Conservation (phyloP, 1,140 invertebrate species). For the Caerostris darwini region DNA sequence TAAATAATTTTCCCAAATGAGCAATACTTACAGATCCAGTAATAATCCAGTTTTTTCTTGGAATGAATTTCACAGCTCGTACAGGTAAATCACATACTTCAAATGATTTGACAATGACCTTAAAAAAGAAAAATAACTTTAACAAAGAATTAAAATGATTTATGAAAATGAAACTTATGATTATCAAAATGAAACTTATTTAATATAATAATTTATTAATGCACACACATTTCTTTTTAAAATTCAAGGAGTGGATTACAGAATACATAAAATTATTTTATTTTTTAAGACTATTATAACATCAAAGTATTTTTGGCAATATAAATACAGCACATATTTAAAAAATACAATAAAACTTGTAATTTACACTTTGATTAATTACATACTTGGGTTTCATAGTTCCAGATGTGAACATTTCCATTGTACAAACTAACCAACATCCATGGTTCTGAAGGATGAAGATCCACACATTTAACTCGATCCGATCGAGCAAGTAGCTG, state of each 20-base stretch:
- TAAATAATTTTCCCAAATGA: not conserved
- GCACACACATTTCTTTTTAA: no score
- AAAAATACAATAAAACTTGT: no score
- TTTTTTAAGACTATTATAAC: no score
- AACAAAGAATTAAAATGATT: no score
- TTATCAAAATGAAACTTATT: no score
- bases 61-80: slow-evolving; percentile 96
- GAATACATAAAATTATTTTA: no score
- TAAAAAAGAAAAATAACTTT: no score
- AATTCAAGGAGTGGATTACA: no score
- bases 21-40: slow-evolving; percentile 95
- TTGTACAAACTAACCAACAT: slow-evolving; percentile 98
- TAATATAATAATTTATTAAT: no score
- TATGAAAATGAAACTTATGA: no score
- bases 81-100: slow-evolving; percentile 98
- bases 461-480: slow-evolving; percentile 98
- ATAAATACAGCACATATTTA: no score
- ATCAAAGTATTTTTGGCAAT: no score
- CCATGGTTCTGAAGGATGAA: slow-evolving; percentile 99
- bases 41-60: slow-evolving; percentile 99
- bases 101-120: slow-evolving; percentile 95
- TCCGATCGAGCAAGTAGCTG: slow-evolving; percentile 98
- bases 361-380: not conserved
- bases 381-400: slow-evolving; percentile 93
- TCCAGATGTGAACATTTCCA: slow-evolving; percentile 99